Evolutionary conservation across 1,140 invertebrate genomes (phyloP).

Genomic region (Bombyx mandarina): DNA sequence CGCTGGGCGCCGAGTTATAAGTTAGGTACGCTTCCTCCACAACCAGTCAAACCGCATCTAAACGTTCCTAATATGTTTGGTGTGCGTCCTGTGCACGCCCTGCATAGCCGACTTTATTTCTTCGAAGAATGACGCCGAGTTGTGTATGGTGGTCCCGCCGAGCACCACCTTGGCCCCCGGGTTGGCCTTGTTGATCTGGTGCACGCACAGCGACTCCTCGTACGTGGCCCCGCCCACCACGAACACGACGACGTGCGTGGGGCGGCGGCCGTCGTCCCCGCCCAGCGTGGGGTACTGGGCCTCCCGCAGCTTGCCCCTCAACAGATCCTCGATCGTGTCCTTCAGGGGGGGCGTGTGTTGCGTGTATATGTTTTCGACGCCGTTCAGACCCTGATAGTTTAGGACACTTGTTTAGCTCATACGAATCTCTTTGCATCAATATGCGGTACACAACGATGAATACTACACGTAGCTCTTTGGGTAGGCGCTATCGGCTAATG

Average conservation of each 20-base stretch:
- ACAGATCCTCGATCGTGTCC: slow-evolving; percentile 89
- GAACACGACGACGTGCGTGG: slow-evolving; percentile 94
- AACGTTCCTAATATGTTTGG: slow-evolving; percentile 52
- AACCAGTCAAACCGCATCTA: slow-evolving; percentile 4
- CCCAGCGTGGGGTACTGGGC: slow-evolving; percentile 87
- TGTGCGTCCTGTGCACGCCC: slow-evolving; percentile 70
- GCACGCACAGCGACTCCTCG: slow-evolving; percentile 92
- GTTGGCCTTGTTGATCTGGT: slow-evolving; percentile 86
- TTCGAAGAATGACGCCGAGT: slow-evolving; percentile 84
- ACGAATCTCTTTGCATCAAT: too few relatives aligned
- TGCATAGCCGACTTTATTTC: slow-evolving; percentile 75
- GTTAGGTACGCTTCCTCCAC: too few relatives aligned
- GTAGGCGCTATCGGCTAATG: too few relatives aligned
- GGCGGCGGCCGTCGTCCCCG: slow-evolving; percentile 73
- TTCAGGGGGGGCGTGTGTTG: slow-evolving; percentile 92
- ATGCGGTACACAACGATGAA: too few relatives aligned
- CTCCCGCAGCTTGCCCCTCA: slow-evolving; percentile 89
- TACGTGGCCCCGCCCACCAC: slow-evolving; percentile 97
- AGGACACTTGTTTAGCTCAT: too few relatives aligned
- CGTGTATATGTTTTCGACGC: slow-evolving; percentile 98
- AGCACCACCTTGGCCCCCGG: slow-evolving; percentile 86
- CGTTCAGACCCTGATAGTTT: slow-evolving; percentile 80
- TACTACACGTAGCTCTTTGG: too few relatives aligned
- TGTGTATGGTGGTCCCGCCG: slow-evolving; percentile 93
- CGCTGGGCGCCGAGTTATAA: too few relatives aligned